Percentiles rank a stretch among this genome's conserved stretches.
Conservation (phyloP, 2,113 vertebrate genomes). For the Hemibagrus wyckioides region DNA sequence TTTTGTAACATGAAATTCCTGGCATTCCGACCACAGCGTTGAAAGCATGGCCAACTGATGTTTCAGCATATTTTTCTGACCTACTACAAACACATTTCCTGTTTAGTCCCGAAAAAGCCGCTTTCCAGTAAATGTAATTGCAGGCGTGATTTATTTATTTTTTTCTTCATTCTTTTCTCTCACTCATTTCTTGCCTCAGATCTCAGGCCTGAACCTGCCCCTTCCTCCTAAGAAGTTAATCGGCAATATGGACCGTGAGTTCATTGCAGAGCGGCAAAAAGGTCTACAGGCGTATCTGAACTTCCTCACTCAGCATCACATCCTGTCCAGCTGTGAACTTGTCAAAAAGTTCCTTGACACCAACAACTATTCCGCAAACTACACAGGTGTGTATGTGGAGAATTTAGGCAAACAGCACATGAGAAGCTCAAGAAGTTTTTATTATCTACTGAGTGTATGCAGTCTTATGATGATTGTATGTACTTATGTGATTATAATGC, state of each 20-base stretch:
- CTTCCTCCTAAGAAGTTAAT: constrained; percentile 97
- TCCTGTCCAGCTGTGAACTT: constrained; percentile 84
- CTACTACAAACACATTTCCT: constrained; percentile 54
- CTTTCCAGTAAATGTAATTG: constrained; percentile 31
- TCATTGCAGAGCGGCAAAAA: constrained; percentile 94
- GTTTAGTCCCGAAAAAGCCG: neutral
- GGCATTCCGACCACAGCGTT: neutral
- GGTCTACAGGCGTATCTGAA: constrained; percentile 93
- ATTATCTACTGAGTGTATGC: neutral
- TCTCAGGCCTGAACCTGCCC: constrained; percentile 87
- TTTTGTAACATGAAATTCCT: neutral
- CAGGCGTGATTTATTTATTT: neutral
- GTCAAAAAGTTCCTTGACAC: constrained; percentile 96
- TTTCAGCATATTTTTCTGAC: constrained; percentile 59
- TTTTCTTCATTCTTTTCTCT: neutral
- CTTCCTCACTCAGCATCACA: constrained; percentile 88
- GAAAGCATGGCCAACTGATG: neutral
- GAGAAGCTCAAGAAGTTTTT: neutral
- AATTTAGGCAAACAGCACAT: neutral
- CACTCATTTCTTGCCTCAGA: constrained; percentile 67
- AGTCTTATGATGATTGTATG: neutral
- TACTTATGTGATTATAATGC: too few species aligned
- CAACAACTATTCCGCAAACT: constrained; percentile 90
- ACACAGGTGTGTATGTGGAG: constrained; percentile 32
- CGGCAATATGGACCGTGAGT: constrained; percentile 97